These are phyloP conservation scores for Drosophila paucipuncta DNA, from an alignment of 2,888 invertebrate genomes.

Conservation along the genomic window DNA sequence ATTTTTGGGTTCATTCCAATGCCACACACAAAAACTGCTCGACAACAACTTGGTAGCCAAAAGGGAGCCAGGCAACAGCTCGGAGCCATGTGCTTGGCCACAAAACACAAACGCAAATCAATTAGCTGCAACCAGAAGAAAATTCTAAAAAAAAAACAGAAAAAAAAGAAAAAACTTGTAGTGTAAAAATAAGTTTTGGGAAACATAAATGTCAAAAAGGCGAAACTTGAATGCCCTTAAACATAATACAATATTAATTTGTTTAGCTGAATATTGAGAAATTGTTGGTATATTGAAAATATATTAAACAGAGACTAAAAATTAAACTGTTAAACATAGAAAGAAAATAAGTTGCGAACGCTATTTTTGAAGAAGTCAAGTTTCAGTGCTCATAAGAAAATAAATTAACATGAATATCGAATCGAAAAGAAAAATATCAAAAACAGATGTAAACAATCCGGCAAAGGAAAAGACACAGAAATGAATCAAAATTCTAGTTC, in stretches of 20 bases:
- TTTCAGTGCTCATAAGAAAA: neutral
- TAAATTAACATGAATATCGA: neutral
- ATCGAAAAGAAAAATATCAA: neutral
- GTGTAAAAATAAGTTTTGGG: neutral
- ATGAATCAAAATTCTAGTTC: neutral
- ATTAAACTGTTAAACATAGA: neutral
- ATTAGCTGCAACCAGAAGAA: slow-evolving; percentile 51
- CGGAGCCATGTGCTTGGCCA: slow-evolving; percentile 53
- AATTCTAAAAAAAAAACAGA: neutral
- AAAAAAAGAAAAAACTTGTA: neutral
- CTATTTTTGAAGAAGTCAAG: neutral
- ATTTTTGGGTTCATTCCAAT: slow-evolving; percentile 38
- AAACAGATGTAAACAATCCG: neutral
- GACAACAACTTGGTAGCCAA: slow-evolving; percentile 63
- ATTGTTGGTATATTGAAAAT: neutral
- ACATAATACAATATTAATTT: neutral
- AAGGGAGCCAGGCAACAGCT: slow-evolving; percentile 56
- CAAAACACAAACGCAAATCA: slow-evolving; percentile 57
- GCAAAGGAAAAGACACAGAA: neutral
- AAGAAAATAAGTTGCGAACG: neutral
- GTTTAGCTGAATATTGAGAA: neutral
- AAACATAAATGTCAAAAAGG: too few species aligned
- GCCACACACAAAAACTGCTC: slow-evolving; percentile 45
- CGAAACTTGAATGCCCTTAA: slow-evolving; percentile 24
- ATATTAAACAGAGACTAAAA: neutral